phyloP scores from a whole-genome alignment of 2,113 vertebrate genomes.

The Pollimyrus isidori region DNA sequence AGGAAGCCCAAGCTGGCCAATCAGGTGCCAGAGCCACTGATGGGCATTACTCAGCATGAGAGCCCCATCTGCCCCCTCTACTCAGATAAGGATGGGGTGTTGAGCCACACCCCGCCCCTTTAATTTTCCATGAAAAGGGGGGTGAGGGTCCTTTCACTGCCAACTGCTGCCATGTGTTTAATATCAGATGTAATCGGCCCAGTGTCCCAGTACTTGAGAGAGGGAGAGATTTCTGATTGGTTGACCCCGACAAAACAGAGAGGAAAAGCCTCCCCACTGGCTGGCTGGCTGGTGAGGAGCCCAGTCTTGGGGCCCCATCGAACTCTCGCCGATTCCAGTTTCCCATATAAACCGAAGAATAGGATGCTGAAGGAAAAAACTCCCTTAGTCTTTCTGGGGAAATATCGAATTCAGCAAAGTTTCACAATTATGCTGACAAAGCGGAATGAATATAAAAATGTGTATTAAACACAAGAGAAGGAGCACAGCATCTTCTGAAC shows the following conservation, averaged over 20 bases:
- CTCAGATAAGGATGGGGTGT: conserved; percentile 43
- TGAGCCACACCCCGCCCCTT: conserved; percentile 45
- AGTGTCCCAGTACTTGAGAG: conserved; percentile 46
- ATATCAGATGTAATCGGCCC: conserved; percentile 71
- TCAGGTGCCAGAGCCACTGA: neutral
- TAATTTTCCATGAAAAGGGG: conserved; percentile 17
- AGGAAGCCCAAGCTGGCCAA: neutral
- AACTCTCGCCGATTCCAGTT: neutral
- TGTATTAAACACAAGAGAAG: neutral
- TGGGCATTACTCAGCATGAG: neutral
- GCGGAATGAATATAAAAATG: neutral
- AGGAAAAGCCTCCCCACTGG: neutral
- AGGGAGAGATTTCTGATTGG: conserved; percentile 24
- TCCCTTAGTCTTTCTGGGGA: neutral
- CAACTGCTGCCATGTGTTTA: conserved; percentile 72
- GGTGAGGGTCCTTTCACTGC: conserved; percentile 29
- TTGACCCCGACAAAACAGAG: conserved; percentile 29
- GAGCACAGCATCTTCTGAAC: neutral
- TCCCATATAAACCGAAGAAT: neutral
- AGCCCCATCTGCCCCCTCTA: neutral
- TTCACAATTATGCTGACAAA: neutral
- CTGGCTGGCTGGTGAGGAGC: neutral
- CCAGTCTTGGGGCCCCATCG: neutral
- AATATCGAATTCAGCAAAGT: neutral
- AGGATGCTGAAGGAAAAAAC: neutral